Percentiles rank a stretch among this genome's conserved stretches.
Evolutionary conservation across 1,140 invertebrate species (phyloP).

Genomic region (Condylostylus longicornis): DNA sequence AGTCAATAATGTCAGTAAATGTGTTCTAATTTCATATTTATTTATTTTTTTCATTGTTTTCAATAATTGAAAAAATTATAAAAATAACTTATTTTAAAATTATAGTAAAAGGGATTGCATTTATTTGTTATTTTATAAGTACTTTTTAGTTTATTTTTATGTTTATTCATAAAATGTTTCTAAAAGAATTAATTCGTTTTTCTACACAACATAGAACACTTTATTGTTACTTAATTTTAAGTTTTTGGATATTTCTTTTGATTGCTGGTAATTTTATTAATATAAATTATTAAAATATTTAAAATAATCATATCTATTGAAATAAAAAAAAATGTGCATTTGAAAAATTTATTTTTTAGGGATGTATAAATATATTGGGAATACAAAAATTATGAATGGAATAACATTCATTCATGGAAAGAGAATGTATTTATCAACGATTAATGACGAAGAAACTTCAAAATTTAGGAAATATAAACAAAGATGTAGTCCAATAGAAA

Average conservation of each 20-base stretch:
- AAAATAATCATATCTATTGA: slow-evolving; percentile 1
- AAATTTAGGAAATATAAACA: slow-evolving; percentile 13
- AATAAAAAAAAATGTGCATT: slow-evolving; percentile 5
- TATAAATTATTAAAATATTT: background rate
- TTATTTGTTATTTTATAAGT: too few relatives aligned
- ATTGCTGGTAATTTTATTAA: slow-evolving; percentile 41
- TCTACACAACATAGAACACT: slow-evolving; percentile 56
- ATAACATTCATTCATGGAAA: slow-evolving; percentile 12
- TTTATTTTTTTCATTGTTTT: too few relatives aligned
- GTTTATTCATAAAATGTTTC: slow-evolving; percentile 31
- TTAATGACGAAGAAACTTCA: slow-evolving; percentile 18
- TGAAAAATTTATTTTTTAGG: slow-evolving; percentile 29
- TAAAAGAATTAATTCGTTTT: slow-evolving; percentile 46
- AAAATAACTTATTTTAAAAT: too few relatives aligned
- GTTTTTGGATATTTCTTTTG: slow-evolving; percentile 60
- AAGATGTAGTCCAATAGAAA: slow-evolving; percentile 49
- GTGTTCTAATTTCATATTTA: too few relatives aligned
- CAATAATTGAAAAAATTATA: too few relatives aligned
- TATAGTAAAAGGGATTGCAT: too few relatives aligned
- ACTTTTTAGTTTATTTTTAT: too few relatives aligned
- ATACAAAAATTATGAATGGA: slow-evolving; percentile 14
- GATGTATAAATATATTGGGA: slow-evolving; percentile 58
- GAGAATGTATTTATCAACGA: slow-evolving; percentile 14
- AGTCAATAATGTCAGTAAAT: too few relatives aligned
- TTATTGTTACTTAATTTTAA: slow-evolving; percentile 60